Conservation (phyloP, 2,113 vertebrate species). For the Tautogolabrus adspersus region DNA sequence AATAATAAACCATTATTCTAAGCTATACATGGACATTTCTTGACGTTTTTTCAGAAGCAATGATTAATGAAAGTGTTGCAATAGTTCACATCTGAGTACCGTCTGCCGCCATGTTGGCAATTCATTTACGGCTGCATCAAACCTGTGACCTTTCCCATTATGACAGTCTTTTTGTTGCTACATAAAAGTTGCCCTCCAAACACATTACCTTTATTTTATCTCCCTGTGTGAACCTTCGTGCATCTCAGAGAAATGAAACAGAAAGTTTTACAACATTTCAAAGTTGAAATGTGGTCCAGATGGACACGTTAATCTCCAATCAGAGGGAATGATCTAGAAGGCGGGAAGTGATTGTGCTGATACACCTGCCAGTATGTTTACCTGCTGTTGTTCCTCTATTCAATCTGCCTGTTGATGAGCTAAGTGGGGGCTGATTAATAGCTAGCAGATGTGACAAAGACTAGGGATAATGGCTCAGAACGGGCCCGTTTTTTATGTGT, state of each 20-base stretch:
- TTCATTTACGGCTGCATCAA: not conserved
- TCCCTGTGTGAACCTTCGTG: not conserved
- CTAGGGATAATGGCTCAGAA: constrained; percentile 61
- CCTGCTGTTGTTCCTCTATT: constrained; percentile 63
- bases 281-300: constrained; percentile 65
- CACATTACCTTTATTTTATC: constrained; percentile 11
- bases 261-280: constrained; percentile 46
- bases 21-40: not conserved
- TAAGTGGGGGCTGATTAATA: constrained; percentile 74
- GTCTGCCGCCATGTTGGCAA: not conserved
- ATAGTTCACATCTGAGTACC: not conserved
- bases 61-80: not conserved
- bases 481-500: constrained; percentile 37
- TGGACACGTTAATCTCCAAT: constrained; percentile 67
- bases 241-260: not conserved
- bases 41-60: not conserved
- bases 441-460: constrained; percentile 70
- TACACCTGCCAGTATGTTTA: constrained; percentile 65
- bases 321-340: constrained; percentile 36
- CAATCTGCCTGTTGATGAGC: constrained; percentile 56
- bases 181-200: constrained; percentile 5
- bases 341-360: constrained; percentile 21
- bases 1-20: not conserved
- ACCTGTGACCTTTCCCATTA: not conserved
- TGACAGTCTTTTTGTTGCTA: not conserved